A percentile compares a stretch with the other conserved stretches of the same genome.
phyloP scores from a whole-genome alignment of 2,113 vertebrate genomes.

The Ellobius talpinus region DNA sequence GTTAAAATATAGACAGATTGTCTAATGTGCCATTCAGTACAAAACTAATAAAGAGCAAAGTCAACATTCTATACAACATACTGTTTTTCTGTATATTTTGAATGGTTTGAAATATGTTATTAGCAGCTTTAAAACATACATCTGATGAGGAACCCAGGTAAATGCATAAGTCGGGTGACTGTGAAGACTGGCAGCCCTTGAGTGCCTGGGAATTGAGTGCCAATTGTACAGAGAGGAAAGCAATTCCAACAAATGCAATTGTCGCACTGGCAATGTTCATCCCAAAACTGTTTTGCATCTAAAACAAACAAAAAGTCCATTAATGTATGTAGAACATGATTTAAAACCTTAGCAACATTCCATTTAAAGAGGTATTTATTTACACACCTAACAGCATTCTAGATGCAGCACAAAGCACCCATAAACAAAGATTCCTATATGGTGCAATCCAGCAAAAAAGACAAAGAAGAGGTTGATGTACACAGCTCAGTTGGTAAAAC shows the following conservation, averaged over 20 bases:
- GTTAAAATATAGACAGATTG: not conserved
- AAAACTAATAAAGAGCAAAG: not conserved
- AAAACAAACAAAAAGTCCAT: not conserved
- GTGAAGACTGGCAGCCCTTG: not conserved
- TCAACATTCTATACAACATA: not conserved
- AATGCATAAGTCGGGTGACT: not conserved
- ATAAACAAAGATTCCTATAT: not conserved
- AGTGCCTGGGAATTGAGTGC: not conserved
- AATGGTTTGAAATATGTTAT: not conserved
- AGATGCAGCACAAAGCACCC: no score
- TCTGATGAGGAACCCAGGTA: not conserved
- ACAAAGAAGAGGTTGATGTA: not conserved
- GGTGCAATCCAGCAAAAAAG: not conserved
- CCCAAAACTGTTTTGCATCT: conserved; percentile 45
- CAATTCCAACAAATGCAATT: not conserved
- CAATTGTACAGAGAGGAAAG: conserved; percentile 14
- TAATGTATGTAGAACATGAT: not conserved
- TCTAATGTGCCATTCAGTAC: not conserved
- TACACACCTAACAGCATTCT: not conserved
- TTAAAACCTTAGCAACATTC: not conserved
- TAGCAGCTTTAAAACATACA: not conserved
- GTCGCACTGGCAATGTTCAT: not conserved
- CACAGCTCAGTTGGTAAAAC: not conserved
- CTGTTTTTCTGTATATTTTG: not conserved
- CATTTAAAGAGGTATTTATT: not conserved